These are phyloP conservation scores for Melipona bicolor DNA, from an alignment of 2,888 invertebrate species.

Conservation along the genomic window DNA sequence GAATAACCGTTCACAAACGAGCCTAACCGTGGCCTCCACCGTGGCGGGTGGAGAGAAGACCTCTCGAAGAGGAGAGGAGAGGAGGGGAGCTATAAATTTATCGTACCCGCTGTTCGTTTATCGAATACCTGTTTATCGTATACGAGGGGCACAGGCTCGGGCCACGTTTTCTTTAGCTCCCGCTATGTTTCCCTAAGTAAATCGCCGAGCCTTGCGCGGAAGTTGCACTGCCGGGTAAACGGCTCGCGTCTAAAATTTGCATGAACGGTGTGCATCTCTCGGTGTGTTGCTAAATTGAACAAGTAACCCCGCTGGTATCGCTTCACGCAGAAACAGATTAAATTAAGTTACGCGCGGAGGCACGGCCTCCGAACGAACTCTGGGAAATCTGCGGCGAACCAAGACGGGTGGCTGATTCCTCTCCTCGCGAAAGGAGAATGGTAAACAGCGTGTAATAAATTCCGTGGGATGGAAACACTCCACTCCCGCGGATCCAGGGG, in stretches of 20 bases:
- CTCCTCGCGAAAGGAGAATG: neutral
- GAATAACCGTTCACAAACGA: slow-evolving; percentile 9
- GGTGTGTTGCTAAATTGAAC: slow-evolving; percentile 49
- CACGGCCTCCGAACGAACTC: neutral
- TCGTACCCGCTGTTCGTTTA: neutral
- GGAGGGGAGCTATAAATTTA: slow-evolving; percentile 22
- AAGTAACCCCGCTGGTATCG: slow-evolving; percentile 40
- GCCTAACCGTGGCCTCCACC: neutral
- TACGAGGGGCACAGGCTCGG: neutral
- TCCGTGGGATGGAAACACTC: neutral
- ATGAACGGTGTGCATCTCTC: slow-evolving; percentile 42
- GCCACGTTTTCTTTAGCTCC: slow-evolving; percentile 13
- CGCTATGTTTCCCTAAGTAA: slow-evolving; percentile 34
- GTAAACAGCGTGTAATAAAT: slow-evolving; percentile 6
- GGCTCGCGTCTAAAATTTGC: slow-evolving; percentile 48
- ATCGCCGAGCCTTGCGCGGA: slow-evolving; percentile 19
- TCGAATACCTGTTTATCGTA: slow-evolving; percentile 31
- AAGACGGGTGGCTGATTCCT: slow-evolving; percentile 5
- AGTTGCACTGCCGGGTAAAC: slow-evolving; percentile 17
- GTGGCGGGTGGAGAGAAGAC: neutral
- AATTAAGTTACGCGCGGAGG: slow-evolving; percentile 33
- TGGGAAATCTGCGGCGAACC: slow-evolving; percentile 27
- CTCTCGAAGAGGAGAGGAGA: neutral
- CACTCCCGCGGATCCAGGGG: neutral
- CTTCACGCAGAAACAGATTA: slow-evolving; percentile 32